Percentiles rank a stretch among this genome's conserved stretches.
phyloP scores from a whole-genome alignment of 2,888 invertebrate species.

The Parelbella ahira region DNA sequence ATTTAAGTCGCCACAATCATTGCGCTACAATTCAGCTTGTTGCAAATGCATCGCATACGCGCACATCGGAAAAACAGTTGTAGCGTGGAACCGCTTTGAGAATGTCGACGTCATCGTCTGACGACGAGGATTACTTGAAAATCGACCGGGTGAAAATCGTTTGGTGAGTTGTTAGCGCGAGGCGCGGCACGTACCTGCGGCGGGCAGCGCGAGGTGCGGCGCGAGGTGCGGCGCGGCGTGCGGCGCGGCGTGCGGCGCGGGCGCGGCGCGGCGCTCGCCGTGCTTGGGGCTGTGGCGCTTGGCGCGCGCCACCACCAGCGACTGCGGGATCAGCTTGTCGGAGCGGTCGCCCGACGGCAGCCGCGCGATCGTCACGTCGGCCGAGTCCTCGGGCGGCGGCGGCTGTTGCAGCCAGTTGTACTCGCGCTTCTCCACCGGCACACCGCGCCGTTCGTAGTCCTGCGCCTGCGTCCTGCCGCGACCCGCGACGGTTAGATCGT shows the following conservation, averaged over 20 bases:
- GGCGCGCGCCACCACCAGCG: conserved; percentile 58
- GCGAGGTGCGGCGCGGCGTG: too few species aligned
- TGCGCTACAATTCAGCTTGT: too few species aligned
- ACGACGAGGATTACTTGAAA: too few species aligned
- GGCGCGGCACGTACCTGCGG: conserved; percentile 49
- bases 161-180: too few species aligned
- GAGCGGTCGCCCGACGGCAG: conserved; percentile 92
- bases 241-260: too few species aligned
- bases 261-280: conserved; percentile 35
- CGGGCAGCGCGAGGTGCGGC: too few species aligned
- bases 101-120: conserved; percentile 6
- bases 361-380: conserved; percentile 90
- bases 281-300: conserved; percentile 70
- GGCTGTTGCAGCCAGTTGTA: conserved; percentile 97
- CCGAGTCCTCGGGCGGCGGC: conserved; percentile 94
- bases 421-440: conserved; percentile 93
- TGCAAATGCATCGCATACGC: neutral
- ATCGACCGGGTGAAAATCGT: too few species aligned
- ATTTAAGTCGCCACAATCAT: too few species aligned
- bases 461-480: conserved; percentile 87
- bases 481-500: too few species aligned
- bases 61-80: neutral
- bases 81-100: neutral
- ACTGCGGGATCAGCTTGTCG: conserved; percentile 84
- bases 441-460: conserved; percentile 93